phyloP scores from a whole-genome alignment of 2,797 vertebrate species.

The Sebastiscus tertius region DNA sequence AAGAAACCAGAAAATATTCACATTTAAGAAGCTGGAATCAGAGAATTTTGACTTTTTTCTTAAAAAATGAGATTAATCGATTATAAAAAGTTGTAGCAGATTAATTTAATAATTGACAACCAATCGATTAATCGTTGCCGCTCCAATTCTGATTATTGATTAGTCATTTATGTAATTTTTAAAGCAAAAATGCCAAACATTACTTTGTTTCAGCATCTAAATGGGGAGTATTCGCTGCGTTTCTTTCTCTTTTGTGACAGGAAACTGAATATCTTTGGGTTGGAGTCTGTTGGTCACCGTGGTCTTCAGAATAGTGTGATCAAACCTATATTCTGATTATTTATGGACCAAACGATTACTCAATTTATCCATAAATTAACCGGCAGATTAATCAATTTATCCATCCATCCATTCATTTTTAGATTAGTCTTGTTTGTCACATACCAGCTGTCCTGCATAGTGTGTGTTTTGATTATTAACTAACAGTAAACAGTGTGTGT shows the following conservation, averaged over 20 bases:
- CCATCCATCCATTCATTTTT: slow-evolving; percentile 27
- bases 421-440: neutral
- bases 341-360: neutral
- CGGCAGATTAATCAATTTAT: neutral
- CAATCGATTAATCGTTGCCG: too few relatives aligned
- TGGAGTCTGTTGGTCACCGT: neutral
- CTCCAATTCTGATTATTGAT: too few relatives aligned
- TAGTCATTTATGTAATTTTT: rapidly evolving
- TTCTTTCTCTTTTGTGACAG: neutral
- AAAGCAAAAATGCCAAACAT: neutral
- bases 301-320: neutral
- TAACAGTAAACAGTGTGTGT: neutral
- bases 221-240: neutral
- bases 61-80: too few relatives aligned
- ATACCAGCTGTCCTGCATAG: neutral
- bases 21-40: too few relatives aligned
- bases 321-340: neutral
- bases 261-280: neutral
- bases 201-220: neutral
- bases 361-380: neutral
- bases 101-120: too few relatives aligned
- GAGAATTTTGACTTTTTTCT: rapidly evolving
- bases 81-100: too few relatives aligned
- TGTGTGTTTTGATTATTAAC: neutral
- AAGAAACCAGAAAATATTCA: too few relatives aligned